Evolutionary conservation across 2,797 vertebrate species (phyloP), one percentile per base, ranked within the genome.

Genomic region (Oryzias sinensis): DNA sequence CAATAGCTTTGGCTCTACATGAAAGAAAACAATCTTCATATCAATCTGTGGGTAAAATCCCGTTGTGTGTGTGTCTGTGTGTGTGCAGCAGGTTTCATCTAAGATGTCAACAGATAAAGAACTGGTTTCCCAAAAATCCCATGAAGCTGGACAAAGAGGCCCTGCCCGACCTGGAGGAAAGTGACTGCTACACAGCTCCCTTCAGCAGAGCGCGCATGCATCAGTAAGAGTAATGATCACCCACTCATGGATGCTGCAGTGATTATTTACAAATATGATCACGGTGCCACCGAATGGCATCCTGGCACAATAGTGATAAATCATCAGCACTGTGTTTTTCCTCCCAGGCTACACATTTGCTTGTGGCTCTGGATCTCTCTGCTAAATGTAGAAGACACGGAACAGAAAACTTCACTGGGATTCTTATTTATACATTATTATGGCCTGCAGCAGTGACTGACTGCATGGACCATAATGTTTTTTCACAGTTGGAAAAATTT

Each of bases 141-240:
- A 99, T 99, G 97, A 95, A 97, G 88, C 93, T 99, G 9, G 97
- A 99, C 87, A 99, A 99, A 82, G 95, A 97, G 77, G 95, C 95
- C 0, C 82, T 99, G 53, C 97, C 97, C 53, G 95, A 99, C 71
- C 89, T 99, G 61, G 95, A 98, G 79, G 95, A 97, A 49, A 94
- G 93, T 0, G 96, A 97, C 88, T 98, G 97, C 81, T 99, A 98
- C 86, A 99, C 97, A 0, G 97, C 97, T 0, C 97, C 97, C n/a
- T 99, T 99, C 81, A 98, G 95, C 87, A 87, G 95, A 5, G 94
- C 96, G 0, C 94, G 97, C 72, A 97, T 96, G 75, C 97, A 99
- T 85, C 97, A 99, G 97, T 99, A 89, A 89, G 90, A 59, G 44
- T 41, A 53, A 48, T 41, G 24, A 5, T 4, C 2, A 48, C 49